These are phyloP conservation scores for Parauchenoglanis punctatus DNA, from an alignment of 2,797 vertebrate genomes.

Conservation along the genomic window DNA sequence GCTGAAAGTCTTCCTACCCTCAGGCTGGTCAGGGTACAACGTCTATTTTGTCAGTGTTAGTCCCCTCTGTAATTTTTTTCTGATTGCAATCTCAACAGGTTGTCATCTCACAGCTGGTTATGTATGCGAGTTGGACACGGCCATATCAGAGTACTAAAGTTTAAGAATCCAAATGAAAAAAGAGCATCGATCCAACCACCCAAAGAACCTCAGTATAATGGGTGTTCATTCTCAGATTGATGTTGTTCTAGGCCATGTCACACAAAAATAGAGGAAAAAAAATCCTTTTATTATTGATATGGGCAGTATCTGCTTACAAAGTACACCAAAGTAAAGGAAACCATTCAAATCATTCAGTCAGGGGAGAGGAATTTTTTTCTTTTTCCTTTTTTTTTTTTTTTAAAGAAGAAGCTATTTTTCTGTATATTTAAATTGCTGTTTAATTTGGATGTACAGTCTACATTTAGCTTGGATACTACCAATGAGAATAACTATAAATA, in stretches of 20 bases:
- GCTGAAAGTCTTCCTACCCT: neutral
- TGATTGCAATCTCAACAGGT: constrained; percentile 4
- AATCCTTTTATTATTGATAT: neutral
- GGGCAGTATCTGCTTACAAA: constrained; percentile 20
- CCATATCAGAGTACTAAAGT: neutral
- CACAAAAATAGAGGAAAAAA: neutral
- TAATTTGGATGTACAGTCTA: neutral
- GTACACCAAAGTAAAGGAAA: constrained; percentile 27
- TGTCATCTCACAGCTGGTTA: neutral
- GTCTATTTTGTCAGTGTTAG: neutral
- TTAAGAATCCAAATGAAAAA: neutral
- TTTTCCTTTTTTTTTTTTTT: no score
- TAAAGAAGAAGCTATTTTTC: neutral
- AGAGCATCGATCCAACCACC: neutral
- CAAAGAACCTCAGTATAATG: neutral
- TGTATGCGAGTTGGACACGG: neutral
- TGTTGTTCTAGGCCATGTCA: neutral
- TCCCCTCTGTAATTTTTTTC: neutral
- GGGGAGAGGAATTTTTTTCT: neutral
- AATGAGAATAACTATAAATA: constrained; percentile 20
- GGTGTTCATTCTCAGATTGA: neutral
- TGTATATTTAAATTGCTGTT: constrained; percentile 10
- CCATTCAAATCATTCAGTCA: constrained; percentile 1
- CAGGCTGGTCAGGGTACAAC: neutral
- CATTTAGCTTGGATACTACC: constrained; percentile 15